A percentile compares a stretch with the other conserved stretches of the same genome.
phyloP scores from a whole-genome alignment of 2,797 vertebrate genomes.

The Sebastes taczanowskii region DNA sequence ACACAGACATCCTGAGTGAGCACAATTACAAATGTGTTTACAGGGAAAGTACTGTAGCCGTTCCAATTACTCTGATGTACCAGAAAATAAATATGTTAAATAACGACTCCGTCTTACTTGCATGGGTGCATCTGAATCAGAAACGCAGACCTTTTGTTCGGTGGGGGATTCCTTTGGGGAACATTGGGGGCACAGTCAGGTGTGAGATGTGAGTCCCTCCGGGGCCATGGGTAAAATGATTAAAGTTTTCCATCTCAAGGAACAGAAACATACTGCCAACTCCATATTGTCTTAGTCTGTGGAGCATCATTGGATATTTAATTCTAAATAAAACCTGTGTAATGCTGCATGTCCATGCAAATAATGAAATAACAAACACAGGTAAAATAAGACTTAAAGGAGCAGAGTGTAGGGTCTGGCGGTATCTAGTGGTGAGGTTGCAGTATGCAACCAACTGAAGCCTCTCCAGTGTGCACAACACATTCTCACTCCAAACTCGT shows the following conservation, averaged over 20 bases:
- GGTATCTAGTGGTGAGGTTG: background rate
- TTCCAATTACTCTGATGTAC: constrained; percentile 63
- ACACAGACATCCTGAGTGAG: constrained; percentile 39
- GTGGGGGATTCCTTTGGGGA: constrained; percentile 24
- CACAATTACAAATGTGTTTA: constrained; percentile 61
- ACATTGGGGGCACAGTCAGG: background rate
- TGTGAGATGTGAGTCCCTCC: background rate
- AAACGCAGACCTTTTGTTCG: constrained; percentile 33
- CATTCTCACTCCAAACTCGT: background rate
- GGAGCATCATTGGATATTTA: background rate
- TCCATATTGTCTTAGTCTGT: background rate
- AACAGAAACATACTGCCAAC: background rate
- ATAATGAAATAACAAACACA: background rate
- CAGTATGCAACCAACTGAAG: too few species aligned
- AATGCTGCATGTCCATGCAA: background rate
- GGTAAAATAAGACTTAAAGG: background rate
- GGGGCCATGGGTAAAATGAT: background rate
- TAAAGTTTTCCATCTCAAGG: constrained; percentile 5
- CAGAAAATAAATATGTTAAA: constrained; percentile 60
- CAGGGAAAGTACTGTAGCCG: constrained; percentile 43
- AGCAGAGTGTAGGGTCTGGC: fast-evolving
- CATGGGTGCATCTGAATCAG: constrained; percentile 29
- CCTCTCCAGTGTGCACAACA: too few species aligned
- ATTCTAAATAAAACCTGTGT: background rate
- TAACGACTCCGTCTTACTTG: constrained; percentile 38